Evolutionary conservation across 2,113 vertebrate genomes (phyloP), one percentile per base, ranked within the genome.

Genomic region (Microcebus jonahi): DNA sequence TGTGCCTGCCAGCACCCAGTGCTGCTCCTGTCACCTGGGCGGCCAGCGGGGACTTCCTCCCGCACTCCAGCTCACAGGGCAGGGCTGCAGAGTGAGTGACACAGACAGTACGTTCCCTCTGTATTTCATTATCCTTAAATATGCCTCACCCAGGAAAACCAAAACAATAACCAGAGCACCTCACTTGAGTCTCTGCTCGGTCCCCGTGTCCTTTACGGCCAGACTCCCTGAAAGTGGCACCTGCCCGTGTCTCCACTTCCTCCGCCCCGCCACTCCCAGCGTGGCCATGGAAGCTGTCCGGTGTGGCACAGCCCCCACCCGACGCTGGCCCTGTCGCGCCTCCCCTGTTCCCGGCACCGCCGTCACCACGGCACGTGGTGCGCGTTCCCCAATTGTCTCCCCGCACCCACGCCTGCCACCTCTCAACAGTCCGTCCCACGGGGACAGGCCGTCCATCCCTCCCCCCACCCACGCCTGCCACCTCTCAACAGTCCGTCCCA

Each of bases 351-450:
- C 3, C 3, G 20, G 39, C 6, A 3, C 42, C 20, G 25, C 73
- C 14, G 6, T 20, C 85, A 25, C 21, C 1, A 0, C 3, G 12
- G n/a, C 6, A 8, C 18, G 2, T 6, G 3, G 17, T 15, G 4
- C 1, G 45, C 45, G 45, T 45, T 45, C 45, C 45, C 45, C 8
- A 1, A 45, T 23, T 7, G 10, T 31, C 45, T 80, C 61, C 1
- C 15, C 34, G 57, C 57, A 42, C 42, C 57, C n/a, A 48, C 31
- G 6, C 27, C 29, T 12, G 12, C 81, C 48, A 2, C 8, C 67
- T 1, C 36, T 6, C 10, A 12, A 14, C 6, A 12, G 45, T 68
- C 36, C 23, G 34, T 42, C 34, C 55, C 34, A 21, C 4, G 31
- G 57, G 29, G 25, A 71, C 3, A 39, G 23, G 68, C 59, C 76